Conservation (phyloP, 2,888 invertebrate genomes). For the Aproaerema taeniolella region DNA sequence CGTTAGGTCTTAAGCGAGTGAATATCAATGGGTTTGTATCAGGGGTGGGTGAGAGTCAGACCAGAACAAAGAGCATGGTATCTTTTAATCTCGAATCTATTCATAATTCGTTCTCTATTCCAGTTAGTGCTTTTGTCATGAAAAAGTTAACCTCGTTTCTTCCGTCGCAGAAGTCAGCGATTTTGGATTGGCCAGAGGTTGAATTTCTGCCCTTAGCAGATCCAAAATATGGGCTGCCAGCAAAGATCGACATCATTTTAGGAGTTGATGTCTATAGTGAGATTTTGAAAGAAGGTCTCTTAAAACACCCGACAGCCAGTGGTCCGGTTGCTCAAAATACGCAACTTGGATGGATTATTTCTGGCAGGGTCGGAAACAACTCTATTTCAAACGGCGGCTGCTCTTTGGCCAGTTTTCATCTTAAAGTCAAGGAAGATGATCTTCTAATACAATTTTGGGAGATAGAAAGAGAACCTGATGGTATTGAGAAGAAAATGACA, state of each 20-base stretch:
- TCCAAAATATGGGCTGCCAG: slow-evolving; percentile 17
- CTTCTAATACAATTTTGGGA: slow-evolving; percentile 20
- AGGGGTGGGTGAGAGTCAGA: slow-evolving; percentile 20
- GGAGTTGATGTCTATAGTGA: slow-evolving; percentile 20
- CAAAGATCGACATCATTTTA: slow-evolving; percentile 20
- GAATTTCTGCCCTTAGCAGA: slow-evolving; percentile 20
- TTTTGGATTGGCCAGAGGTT: slow-evolving; percentile 18
- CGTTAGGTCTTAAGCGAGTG: slow-evolving; percentile 17
- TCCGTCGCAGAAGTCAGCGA: slow-evolving; percentile 9
- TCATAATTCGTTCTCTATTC: slow-evolving; percentile 9
- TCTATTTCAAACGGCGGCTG: neutral
- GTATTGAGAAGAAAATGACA: slow-evolving; percentile 6
- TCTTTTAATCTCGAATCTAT: slow-evolving; percentile 15
- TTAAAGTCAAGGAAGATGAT: slow-evolving; percentile 12
- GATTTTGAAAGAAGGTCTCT: slow-evolving; percentile 15
- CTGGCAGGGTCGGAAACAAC: slow-evolving; percentile 11
- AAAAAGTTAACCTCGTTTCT: slow-evolving; percentile 13
- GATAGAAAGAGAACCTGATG: slow-evolving; percentile 14
- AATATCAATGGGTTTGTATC: slow-evolving; percentile 19
- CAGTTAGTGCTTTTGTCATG: slow-evolving; percentile 22
- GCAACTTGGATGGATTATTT: slow-evolving; percentile 23
- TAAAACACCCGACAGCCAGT: slow-evolving; percentile 13
- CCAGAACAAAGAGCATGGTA: slow-evolving; percentile 17
- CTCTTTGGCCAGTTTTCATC: slow-evolving; percentile 8
- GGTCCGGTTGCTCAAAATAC: slow-evolving; percentile 19